These are phyloP conservation scores for Axinella damicornis DNA, from an alignment of 37 sponge, comb jelly and placozoan genomes.

Conservation along the genomic window DNA sequence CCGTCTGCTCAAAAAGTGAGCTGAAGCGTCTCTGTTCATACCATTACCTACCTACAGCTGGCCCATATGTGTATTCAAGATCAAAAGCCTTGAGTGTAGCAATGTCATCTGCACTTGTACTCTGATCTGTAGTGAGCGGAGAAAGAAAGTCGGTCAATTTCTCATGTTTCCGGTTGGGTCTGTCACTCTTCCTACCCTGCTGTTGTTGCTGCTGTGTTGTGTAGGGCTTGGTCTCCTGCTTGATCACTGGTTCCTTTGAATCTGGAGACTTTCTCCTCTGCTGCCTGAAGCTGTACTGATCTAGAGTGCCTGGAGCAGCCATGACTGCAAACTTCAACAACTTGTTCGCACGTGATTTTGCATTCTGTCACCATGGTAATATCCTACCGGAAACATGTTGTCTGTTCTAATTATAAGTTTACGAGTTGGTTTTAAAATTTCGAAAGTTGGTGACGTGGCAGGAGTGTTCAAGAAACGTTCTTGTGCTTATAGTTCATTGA, in stretches of 20 bases:
- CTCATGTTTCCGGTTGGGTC: background rate
- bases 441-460: slow-evolving; percentile 19
- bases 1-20: too few species aligned
- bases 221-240: background rate
- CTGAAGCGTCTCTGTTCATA: too few species aligned
- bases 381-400: too few species aligned
- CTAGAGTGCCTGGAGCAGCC: background rate
- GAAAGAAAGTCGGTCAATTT: background rate
- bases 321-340: background rate
- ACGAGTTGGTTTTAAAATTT: background rate
- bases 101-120: background rate
- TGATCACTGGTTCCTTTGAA: background rate
- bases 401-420: background rate
- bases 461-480: background rate
- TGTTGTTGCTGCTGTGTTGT: background rate
- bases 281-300: slow-evolving; percentile 18
- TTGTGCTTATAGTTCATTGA: background rate
- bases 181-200: too few species aligned
- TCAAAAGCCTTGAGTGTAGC: slow-evolving; percentile 47
- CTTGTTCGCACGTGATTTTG: background rate
- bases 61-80: slow-evolving; percentile 56
- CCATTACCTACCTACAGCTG: slow-evolving; percentile 37
- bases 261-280: background rate
- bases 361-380: background rate
- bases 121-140: background rate